Conservation (phyloP, 37 sponge, comb jelly and placozoan species). For the Bolinopsis microptera region DNA sequence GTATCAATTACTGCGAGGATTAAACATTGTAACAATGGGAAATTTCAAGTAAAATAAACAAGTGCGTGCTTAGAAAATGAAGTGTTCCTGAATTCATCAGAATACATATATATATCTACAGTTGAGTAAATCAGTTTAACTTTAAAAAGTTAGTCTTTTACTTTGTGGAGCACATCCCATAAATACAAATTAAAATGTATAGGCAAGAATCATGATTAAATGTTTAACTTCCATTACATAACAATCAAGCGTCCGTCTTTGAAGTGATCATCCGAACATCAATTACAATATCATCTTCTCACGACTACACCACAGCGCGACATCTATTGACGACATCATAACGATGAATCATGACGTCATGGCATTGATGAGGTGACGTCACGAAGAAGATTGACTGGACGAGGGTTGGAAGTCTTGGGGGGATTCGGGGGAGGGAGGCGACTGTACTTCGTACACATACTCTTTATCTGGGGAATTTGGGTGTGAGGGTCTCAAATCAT, state of each 20-base stretch:
- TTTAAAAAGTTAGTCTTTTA: not conserved
- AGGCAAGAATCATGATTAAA: not conserved
- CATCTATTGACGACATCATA: not conserved
- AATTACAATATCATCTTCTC: too few species aligned
- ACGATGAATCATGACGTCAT: not conserved
- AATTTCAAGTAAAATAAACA: too few species aligned
- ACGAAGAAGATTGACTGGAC: not conserved
- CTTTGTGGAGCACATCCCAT: not conserved
- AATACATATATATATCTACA: not conserved
- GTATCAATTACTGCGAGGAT: too few species aligned
- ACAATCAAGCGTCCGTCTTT: not conserved
- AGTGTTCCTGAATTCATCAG: not conserved
- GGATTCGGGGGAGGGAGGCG: constrained; percentile 56
- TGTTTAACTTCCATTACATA: too few species aligned
- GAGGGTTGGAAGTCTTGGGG: constrained; percentile 43
- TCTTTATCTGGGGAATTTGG: constrained; percentile 42
- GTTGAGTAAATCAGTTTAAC: not conserved
- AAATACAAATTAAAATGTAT: not conserved
- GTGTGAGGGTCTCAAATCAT: not conserved
- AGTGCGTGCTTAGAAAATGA: not conserved
- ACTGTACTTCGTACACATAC: constrained; percentile 1
- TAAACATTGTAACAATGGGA: too few species aligned
- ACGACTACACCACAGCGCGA: not conserved
- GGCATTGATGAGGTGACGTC: not conserved
- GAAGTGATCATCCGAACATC: not conserved